Evolutionary conservation across 2,888 invertebrate genomes (phyloP).

Genomic region (Drosophila antonietae): DNA sequence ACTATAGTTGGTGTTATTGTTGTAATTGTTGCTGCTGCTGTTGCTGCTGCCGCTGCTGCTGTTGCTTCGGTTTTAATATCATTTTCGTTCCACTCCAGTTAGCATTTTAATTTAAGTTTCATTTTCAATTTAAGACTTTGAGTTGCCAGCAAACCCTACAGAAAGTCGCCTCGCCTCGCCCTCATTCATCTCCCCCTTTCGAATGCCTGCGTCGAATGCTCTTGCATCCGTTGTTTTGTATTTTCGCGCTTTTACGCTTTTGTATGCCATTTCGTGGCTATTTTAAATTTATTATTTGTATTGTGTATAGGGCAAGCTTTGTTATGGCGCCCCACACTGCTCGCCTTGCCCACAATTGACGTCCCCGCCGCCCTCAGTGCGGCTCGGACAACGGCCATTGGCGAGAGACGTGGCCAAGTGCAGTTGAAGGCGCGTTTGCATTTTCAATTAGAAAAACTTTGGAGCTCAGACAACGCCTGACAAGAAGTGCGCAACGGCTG

Average conservation of each 20-base stretch:
- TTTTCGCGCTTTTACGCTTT: conserved; percentile 75
- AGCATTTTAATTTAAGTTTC: conserved; percentile 83
- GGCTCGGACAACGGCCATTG: conserved; percentile 6
- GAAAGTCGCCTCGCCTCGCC: neutral
- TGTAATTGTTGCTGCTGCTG: conserved; percentile 23
- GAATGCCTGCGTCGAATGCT: conserved; percentile 28
- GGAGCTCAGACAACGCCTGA: conserved; percentile 64
- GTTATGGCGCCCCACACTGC: conserved; percentile 6
- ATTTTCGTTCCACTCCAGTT: conserved; percentile 83
- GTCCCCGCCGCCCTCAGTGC: conserved; percentile 21
- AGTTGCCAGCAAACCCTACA: conserved; percentile 64
- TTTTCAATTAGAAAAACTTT: conserved; percentile 79
- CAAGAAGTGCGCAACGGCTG: conserved; percentile 54
- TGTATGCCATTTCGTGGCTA: conserved; percentile 72
- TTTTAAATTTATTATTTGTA: conserved; percentile 80
- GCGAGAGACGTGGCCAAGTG: conserved; percentile 35
- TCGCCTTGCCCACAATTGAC: conserved; percentile 22
- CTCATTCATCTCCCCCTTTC: conserved; percentile 1
- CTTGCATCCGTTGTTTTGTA: conserved; percentile 57
- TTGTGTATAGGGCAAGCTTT: conserved; percentile 53
- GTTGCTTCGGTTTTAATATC: conserved; percentile 78
- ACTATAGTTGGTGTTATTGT: conserved; percentile 26
- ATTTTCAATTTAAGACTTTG: conserved; percentile 81
- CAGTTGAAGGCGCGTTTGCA: conserved; percentile 64
- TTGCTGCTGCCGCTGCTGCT: conserved; percentile 16